Percentiles rank a stretch among this genome's conserved stretches.
These are phyloP conservation scores for Campoletis sonorensis DNA, from an alignment of 1,140 invertebrate genomes.

Conservation along the genomic window DNA sequence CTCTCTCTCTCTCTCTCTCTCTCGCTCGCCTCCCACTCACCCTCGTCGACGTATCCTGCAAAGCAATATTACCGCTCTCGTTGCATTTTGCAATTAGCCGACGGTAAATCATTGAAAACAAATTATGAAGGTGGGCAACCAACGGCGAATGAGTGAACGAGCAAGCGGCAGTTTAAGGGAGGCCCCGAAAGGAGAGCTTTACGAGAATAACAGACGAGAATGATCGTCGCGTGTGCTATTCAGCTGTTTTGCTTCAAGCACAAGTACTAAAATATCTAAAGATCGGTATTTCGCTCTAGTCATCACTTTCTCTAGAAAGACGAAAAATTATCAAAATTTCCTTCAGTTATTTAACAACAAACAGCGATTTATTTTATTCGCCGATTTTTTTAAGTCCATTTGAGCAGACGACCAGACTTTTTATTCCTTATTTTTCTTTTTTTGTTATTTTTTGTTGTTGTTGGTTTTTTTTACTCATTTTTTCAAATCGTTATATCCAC, in stretches of 20 bases:
- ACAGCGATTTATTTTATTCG: not conserved
- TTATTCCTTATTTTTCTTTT: too few species aligned
- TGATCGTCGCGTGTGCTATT: constrained; percentile 33
- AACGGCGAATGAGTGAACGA: constrained; percentile 1
- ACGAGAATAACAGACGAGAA: constrained; percentile 54
- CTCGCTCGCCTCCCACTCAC: constrained; percentile 1
- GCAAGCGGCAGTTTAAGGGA: not conserved
- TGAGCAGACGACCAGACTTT: not conserved
- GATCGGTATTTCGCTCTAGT: not conserved
- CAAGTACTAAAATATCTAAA: not conserved
- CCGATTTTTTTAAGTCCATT: not conserved
- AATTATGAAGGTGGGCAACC: constrained; percentile 71
- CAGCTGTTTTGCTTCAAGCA: constrained; percentile 40
- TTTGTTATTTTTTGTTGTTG: too few species aligned
- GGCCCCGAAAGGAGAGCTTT: not conserved
- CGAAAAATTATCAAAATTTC: too few species aligned
- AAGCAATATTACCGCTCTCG: constrained; percentile 75
- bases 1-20: not conserved
- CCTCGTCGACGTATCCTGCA: constrained; percentile 67
- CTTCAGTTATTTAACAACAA: too few species aligned
- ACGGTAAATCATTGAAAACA: constrained; percentile 77
- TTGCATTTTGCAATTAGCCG: constrained; percentile 77
- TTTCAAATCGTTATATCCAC: constrained; percentile 3
- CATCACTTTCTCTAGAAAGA: too few species aligned
- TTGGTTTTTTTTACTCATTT: too few species aligned